Conservation (phyloP, 2,113 vertebrate genomes). For the Mus pahari region DNA sequence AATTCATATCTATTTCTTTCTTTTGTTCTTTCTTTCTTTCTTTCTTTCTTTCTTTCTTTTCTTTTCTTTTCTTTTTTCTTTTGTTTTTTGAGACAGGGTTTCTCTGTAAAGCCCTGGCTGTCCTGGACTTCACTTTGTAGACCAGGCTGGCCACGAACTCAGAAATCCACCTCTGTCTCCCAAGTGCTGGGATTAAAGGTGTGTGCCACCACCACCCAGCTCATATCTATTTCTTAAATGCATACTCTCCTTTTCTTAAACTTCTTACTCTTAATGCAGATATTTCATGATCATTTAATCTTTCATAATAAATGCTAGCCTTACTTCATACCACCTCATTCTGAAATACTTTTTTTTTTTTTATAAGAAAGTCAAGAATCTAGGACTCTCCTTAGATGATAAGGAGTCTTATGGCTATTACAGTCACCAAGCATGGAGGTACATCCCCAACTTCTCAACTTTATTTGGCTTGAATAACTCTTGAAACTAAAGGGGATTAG, state of each 20-base stretch:
- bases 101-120: too few species aligned
- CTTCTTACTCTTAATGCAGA: background rate
- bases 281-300: background rate
- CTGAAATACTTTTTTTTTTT: background rate
- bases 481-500: background rate
- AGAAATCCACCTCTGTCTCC: too few species aligned
- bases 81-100: too few species aligned
- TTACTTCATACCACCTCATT: background rate
- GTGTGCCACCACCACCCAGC: too few species aligned
- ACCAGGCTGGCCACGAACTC: too few species aligned
- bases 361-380: background rate
- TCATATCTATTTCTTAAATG: accelerated
- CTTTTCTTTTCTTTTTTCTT: too few species aligned
- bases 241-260: background rate
- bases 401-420: too few species aligned
- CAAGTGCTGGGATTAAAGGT: too few species aligned
- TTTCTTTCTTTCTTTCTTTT: too few species aligned
- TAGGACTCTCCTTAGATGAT: background rate
- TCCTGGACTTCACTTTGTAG: too few species aligned
- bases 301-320: background rate
- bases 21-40: too few species aligned
- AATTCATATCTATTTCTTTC: background rate
- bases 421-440: accelerated
- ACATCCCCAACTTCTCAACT: background rate
- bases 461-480: background rate